These are phyloP conservation scores for Philopotamus ludificatus DNA, from an alignment of 1,140 invertebrate species.

Conservation along the genomic window DNA sequence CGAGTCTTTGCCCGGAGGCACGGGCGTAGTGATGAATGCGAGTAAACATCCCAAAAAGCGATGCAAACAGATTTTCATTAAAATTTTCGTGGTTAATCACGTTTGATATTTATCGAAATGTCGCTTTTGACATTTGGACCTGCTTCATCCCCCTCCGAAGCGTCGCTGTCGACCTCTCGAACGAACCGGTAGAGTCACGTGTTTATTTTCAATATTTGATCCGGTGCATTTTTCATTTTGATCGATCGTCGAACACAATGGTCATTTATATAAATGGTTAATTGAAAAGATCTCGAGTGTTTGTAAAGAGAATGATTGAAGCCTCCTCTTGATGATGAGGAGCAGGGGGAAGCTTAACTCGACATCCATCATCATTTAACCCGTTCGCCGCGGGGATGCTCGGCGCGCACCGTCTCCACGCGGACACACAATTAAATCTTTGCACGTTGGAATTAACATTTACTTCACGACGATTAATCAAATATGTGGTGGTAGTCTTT, in stretches of 20 bases:
- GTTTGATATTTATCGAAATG: too few relatives aligned
- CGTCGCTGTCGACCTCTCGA: too few relatives aligned
- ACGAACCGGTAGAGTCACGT: too few relatives aligned
- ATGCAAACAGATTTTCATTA: too few relatives aligned
- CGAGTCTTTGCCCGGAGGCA: not conserved
- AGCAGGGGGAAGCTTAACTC: not conserved
- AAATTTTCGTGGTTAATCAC: too few relatives aligned
- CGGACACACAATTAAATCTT: not conserved
- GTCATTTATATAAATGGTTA: slow-evolving; percentile 34
- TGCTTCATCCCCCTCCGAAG: too few relatives aligned
- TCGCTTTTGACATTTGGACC: too few relatives aligned
- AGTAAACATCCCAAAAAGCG: too few relatives aligned
- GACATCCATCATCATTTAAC: slow-evolving; percentile 28
- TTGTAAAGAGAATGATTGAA: slow-evolving; percentile 32
- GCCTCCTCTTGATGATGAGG: slow-evolving; percentile 12
- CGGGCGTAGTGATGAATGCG: too few relatives aligned
- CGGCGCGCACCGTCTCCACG: not conserved
- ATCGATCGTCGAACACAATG: slow-evolving; percentile 34
- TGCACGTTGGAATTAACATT: not conserved
- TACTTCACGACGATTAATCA: not conserved
- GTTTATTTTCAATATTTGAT: slow-evolving; percentile 11
- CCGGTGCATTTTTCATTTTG: slow-evolving; percentile 30
- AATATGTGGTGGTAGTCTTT: too few relatives aligned
- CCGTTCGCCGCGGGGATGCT: slow-evolving; percentile 11
- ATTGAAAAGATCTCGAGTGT: slow-evolving; percentile 35